Base-by-base conservation (phyloP, 2,888 invertebrate genomes). In the Lasius fuliginosus region DNA sequence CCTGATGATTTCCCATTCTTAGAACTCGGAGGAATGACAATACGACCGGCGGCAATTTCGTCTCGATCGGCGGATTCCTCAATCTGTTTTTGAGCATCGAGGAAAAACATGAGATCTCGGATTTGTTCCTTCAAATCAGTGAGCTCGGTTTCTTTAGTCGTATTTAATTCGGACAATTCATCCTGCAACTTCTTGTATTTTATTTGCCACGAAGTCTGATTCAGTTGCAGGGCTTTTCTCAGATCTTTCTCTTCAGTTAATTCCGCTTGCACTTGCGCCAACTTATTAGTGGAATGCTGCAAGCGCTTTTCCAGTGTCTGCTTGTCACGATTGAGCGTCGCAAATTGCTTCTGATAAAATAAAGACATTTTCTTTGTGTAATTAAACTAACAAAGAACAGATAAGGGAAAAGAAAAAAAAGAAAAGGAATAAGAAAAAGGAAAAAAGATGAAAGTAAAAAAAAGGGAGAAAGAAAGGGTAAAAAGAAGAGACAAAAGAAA, bases 41-140 rank as follows among this genome's bases (percentile, higher is more conserved):
- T 96, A 62, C 96, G 96, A 23, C 97, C 97, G 11, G 96, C 96
- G 3, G 96, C 96, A 75, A 97, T 96, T 86, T 97, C 97, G 36
- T 96, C 96, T 84, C 95, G 95, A 60, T 96, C 93, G 5, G 95
- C 95, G 3, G 96, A 96, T 88, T 96, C 95, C 88, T 96, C 96
- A 74, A 97, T 96, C 90, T 96, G 96, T 67, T 96, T 95, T 94
- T 98, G 98, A 0, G 99, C 99, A 90, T 99, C 98, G 91, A 99
- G 96, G 94, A 98, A 99, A 95, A 99, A 99, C 99, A 99, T 99
- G 71, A 99, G 96, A 96, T 99, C 99, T 53, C 98, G 96, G 11
- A 99, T 96, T 95, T 99, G 99, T 92, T 99, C 99, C 89, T 97
- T 97, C 46, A 99, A 95, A 30, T 99, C 98, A 0, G 95, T 90